Conservation (phyloP, 2,888 invertebrate genomes). For the Platycheirus rosarum region DNA sequence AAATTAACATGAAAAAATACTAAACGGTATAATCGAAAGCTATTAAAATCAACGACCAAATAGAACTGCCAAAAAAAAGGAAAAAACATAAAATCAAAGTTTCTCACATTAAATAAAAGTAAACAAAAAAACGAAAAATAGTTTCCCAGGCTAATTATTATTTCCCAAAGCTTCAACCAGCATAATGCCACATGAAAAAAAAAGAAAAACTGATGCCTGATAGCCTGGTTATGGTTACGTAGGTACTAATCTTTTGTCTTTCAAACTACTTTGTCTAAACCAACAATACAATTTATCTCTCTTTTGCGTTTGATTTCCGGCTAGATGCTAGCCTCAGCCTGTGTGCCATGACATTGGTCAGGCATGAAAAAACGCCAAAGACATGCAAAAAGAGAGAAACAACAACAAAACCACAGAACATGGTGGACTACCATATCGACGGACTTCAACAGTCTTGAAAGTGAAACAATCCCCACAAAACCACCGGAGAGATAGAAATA, state of each 20-base stretch:
- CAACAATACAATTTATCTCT: constrained; percentile 29
- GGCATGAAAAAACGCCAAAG: constrained; percentile 23
- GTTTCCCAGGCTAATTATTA: constrained; percentile 63
- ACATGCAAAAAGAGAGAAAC: constrained; percentile 10
- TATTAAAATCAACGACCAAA: constrained; percentile 25
- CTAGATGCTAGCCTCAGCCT: constrained; percentile 49
- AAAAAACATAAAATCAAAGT: constrained; percentile 7
- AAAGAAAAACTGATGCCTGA: constrained; percentile 50
- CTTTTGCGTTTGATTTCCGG: constrained; percentile 66
- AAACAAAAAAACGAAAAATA: too few species aligned
- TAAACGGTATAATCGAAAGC: constrained; percentile 40
- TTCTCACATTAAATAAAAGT: constrained; percentile 46
- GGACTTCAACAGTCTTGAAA: constrained; percentile 42
- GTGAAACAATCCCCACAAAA: constrained; percentile 61
- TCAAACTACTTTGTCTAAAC: constrained; percentile 5
- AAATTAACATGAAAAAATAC: constrained; percentile 13
- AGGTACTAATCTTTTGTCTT: constrained; percentile 41
- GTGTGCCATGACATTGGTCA: constrained; percentile 65
- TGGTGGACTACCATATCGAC: constrained; percentile 37
- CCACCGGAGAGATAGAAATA: constrained; percentile 55
- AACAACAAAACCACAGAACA: constrained; percentile 14
- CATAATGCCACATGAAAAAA: constrained; percentile 34
- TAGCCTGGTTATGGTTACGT: constrained; percentile 32
- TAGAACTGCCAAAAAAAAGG: constrained; percentile 2
- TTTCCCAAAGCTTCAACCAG: constrained; percentile 32